Base-by-base conservation (phyloP, 2,797 vertebrate genomes). In the Carcharodon carcharias region DNA sequence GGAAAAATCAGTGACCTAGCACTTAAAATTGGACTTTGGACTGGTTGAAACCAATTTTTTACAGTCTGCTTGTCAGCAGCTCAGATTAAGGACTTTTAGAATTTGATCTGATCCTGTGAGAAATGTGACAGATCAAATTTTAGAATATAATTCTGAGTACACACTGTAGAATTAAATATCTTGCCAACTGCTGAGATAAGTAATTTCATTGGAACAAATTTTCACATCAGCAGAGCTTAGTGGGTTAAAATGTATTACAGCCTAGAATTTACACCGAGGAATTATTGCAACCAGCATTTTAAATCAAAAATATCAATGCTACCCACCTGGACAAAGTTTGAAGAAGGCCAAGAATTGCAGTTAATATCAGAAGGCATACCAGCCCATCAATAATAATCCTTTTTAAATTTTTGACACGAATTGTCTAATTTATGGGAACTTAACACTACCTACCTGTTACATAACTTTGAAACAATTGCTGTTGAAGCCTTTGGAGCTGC, bases 121-220 rank as follows among this genome's bases (percentile, higher is more conserved):
- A 45, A 92, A 92, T 40, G 18, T 92, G 31, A 92, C n/a, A n/a
- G 89, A 92, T 92, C 35, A 61, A 92, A n/a, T 63, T 65, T n/a
- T 92, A n/a, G 31, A 63, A 21, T 92, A 18, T 92, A 40, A 65
- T 63, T 92, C 5, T n/a, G 58, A 21, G 0, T 50, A 6, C 40
- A 50, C 3, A 50, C 80, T 85, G 80, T 18, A 50, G 18, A 50
- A 26, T 85, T 21, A 85, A 85, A 23, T 45, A 7, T 26, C 45
- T 85, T 85, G 82, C 82, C 82, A 85, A 50, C 16, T 7, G 82
- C 7, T 85, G 18, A 50, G 21, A 21, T n/a, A n/a, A 77, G 31
- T 4, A 77, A 77, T 77, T n/a, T 77, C 35, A n/a, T 14, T 85
- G 18, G 40, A 8, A 61, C 56, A 91, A 14, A n/a, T 35, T 18